These are phyloP conservation scores for Rynchops niger DNA, from an alignment of 2,113 vertebrate species.

Conservation along the genomic window DNA sequence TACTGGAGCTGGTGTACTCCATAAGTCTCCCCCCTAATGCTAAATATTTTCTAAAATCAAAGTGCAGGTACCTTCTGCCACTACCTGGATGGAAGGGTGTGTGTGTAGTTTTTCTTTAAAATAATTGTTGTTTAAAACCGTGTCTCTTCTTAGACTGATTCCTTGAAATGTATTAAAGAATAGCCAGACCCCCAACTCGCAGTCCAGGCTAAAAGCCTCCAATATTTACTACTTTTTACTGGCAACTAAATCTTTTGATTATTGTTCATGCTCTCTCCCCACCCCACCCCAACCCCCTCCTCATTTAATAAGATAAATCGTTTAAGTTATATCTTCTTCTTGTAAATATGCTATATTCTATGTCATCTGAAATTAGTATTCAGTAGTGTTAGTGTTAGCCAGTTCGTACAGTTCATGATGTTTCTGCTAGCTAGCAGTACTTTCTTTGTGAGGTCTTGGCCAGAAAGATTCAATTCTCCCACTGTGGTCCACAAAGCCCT, in stretches of 20 bases:
- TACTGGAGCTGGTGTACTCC: not conserved
- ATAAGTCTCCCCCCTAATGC: rapidly evolving
- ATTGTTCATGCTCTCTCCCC: not conserved
- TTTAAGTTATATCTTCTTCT: not conserved
- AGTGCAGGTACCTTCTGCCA: not conserved
- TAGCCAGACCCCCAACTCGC: not conserved
- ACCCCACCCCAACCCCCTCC: not conserved
- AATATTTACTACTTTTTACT: not conserved
- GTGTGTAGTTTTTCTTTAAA: too few relatives aligned
- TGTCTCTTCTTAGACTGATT: not conserved
- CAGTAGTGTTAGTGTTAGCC: not conserved
- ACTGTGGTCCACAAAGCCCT: not conserved
- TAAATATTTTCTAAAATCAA: not conserved
- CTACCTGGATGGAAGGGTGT: not conserved
- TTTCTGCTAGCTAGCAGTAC: not conserved
- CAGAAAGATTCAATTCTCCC: not conserved
- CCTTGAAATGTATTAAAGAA: not conserved
- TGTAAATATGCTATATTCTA: not conserved
- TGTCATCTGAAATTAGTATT: not conserved
- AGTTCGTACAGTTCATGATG: not conserved
- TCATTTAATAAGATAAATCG: not conserved
- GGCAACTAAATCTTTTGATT: not conserved
- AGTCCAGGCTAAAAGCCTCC: not conserved
- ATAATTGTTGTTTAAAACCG: not conserved
- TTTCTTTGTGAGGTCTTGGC: not conserved